phyloP scores from a whole-genome alignment of 2,888 invertebrate genomes.

The Cerceris ruficornis region DNA sequence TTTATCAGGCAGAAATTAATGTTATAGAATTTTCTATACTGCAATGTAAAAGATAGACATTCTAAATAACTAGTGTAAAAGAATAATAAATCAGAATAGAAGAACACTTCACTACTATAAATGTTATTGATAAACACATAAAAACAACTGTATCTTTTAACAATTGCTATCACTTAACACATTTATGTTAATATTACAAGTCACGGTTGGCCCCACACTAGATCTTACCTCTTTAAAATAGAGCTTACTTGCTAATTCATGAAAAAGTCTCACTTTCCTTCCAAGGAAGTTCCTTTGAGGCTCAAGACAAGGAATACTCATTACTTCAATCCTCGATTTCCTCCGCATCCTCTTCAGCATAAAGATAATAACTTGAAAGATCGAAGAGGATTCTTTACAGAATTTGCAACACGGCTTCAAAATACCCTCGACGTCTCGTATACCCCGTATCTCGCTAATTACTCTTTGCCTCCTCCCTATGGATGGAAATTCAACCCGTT shows the following conservation, averaged over 20 bases:
- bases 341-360: constrained; percentile 29
- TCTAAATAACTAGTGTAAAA: too few relatives aligned
- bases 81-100: too few relatives aligned
- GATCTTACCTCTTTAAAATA: background rate
- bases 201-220: too few relatives aligned
- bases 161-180: too few relatives aligned
- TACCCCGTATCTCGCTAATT: constrained; percentile 19
- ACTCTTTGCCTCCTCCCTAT: constrained; percentile 9
- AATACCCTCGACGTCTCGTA: constrained; percentile 20
- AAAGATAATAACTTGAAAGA: constrained; percentile 29
- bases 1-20: too few relatives aligned
- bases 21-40: too few relatives aligned
- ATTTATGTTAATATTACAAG: too few relatives aligned
- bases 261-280: constrained; percentile 16
- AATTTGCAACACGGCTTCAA: constrained; percentile 26
- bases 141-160: too few relatives aligned
- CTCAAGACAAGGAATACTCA: constrained; percentile 18
- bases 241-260: constrained; percentile 12
- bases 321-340: constrained; percentile 25
- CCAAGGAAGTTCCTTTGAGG: constrained; percentile 5
- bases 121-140: too few relatives aligned
- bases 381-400: constrained; percentile 29
- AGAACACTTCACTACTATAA: too few relatives aligned
- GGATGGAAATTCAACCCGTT: constrained; percentile 9
- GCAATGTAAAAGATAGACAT: too few relatives aligned